These are phyloP conservation scores for Ptilonorhynchus violaceus DNA, from an alignment of 2,113 vertebrate genomes.

Conservation along the genomic window DNA sequence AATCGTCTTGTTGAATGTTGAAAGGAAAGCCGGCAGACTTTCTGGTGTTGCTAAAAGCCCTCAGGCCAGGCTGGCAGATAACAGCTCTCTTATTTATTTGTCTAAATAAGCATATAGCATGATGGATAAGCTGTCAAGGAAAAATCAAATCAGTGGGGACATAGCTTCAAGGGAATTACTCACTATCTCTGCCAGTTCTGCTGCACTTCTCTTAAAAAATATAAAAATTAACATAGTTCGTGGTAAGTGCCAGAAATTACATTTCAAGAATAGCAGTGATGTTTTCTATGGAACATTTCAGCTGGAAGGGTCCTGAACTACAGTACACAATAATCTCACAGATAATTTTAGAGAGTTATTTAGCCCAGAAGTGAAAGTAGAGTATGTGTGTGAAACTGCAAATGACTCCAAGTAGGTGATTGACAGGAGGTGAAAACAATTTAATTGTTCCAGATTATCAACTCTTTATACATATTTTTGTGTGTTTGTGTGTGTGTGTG, in stretches of 20 bases:
- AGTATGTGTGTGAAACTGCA: not conserved
- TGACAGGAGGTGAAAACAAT: not conserved
- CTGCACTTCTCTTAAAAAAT: slow-evolving; percentile 37
- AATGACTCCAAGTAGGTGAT: not conserved
- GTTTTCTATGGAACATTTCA: slow-evolving; percentile 29
- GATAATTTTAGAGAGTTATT: not conserved
- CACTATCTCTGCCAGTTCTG: slow-evolving; percentile 44
- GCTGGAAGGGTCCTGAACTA: slow-evolving; percentile 14
- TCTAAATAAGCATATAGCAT: slow-evolving; percentile 69
- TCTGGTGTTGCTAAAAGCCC: slow-evolving; percentile 64
- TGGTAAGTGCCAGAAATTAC: slow-evolving; percentile 29
- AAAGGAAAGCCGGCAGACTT: slow-evolving; percentile 52
- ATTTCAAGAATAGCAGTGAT: not conserved
- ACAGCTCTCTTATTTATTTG: slow-evolving; percentile 67
- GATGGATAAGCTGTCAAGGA: slow-evolving; percentile 70
- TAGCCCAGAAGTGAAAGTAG: not conserved
- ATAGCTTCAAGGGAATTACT: slow-evolving; percentile 66
- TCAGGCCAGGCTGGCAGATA: slow-evolving; percentile 62
- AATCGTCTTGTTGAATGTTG: slow-evolving; percentile 30
- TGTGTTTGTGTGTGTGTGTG: not conserved
- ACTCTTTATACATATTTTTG: not conserved
- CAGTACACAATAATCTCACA: not conserved
- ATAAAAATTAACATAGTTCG: slow-evolving; percentile 52
- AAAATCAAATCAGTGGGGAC: slow-evolving; percentile 62
- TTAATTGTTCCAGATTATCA: slow-evolving; percentile 3